Evolutionary conservation across 2,888 invertebrate species (phyloP), one percentile per base, ranked within the genome.

Genomic region (Meghimatium bilineatum): DNA sequence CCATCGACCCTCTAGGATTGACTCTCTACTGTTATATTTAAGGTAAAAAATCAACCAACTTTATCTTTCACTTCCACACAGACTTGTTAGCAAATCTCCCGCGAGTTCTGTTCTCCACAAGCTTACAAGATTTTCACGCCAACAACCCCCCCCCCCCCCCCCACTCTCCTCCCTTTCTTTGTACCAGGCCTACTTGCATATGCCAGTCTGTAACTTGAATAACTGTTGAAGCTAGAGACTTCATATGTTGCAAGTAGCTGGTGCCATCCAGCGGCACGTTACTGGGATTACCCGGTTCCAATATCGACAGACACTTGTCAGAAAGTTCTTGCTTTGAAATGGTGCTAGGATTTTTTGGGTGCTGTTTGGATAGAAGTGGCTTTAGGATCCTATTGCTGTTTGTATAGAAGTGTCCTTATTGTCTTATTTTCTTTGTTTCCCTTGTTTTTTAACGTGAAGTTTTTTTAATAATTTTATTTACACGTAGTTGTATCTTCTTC

Each of bases 241-340:
- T 44, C 44, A n/a, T 66, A 12, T 26, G 44, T 2, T 26, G 74
- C 44, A 44, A 63, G 81, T 60, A 74, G 72, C 32, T 56, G 74
- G 26, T 38, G 67, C 49, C 67, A 67, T 26, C 75, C 67, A 14
- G 23, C 44, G 23, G 72, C 74, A 69, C 75, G 80, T 75, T 29
- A 74, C 52, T 74, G n/a, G 80, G 80, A 74, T 79, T 84, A 84
- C 63, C 34, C 14, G 76, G 67, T 67, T 63, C 75, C 76, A 76
- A 52, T 76, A 71, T 80, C 63, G 56, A 52, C 60, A 34, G 56
- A 60, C 84, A 29, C 56, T 44, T 32, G 29, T 52, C 38, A 56
- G 36, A 36, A 29, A 23, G 36, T 20, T 63, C 49, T 36, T 36
- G 29, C 10, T 63, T 26, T 36, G 12, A 75, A 34, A 75, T 56